A percentile compares a stretch with the other conserved stretches of the same genome.
Evolutionary conservation across 1,140 invertebrate species (phyloP).

Genomic region (Drosophila carrolli): DNA sequence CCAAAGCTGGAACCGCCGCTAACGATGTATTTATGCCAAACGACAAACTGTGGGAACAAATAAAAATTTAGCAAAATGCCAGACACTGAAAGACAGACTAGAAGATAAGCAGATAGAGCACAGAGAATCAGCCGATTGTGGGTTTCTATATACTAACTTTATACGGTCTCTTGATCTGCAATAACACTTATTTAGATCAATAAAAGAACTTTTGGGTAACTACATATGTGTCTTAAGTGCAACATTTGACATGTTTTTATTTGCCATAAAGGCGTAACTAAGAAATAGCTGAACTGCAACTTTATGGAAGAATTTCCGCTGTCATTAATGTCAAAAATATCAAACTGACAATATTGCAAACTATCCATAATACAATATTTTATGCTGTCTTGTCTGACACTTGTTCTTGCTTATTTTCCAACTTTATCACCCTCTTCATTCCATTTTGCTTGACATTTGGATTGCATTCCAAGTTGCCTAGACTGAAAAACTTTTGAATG

Average conservation of each 20-base stretch:
- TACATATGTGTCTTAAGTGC: too few species aligned
- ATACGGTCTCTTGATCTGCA: background rate
- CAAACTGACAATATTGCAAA: conserved; percentile 72
- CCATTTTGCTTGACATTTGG: conserved; percentile 38
- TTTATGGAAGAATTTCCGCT: conserved; percentile 38
- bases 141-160: conserved; percentile 10
- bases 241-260: too few species aligned
- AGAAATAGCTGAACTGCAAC: conserved; percentile 30
- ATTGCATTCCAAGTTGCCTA: conserved; percentile 43
- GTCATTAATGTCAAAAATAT: conserved; percentile 76
- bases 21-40: conserved; percentile 82
- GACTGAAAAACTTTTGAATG: conserved; percentile 27
- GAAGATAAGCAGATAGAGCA: conserved; percentile 18
- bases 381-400: conserved; percentile 17
- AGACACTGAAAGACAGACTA: conserved; percentile 22
- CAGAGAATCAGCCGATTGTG: conserved; percentile 35
- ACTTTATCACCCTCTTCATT: background rate
- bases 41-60: conserved; percentile 83
- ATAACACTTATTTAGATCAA: too few species aligned
- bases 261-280: too few species aligned
- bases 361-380: conserved; percentile 73
- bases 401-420: conserved; percentile 6
- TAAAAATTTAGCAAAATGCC: conserved; percentile 79
- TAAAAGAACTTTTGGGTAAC: too few species aligned
- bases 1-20: conserved; percentile 53